Base-by-base conservation (phyloP, 2,113 vertebrate genomes). In the Pomatostomus ruficeps region DNA sequence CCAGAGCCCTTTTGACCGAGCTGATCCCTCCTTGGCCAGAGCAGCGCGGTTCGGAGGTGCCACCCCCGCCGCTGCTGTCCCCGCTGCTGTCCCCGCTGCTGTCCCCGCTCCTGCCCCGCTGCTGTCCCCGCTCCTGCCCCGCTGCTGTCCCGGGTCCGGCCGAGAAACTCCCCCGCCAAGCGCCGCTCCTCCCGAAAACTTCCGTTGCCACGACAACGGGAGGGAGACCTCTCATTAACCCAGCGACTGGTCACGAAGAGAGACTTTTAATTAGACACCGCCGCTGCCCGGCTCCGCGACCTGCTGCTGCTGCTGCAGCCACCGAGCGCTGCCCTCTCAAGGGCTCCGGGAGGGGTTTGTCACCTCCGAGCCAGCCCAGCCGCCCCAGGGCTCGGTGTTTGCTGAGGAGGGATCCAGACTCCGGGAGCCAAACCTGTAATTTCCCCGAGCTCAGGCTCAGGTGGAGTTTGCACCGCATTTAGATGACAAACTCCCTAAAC, bases 41-140 rank as follows among this genome's bases (percentile, higher is more conserved):
- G 11, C 25, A 2, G 1, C 0, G 6, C 3, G 19, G 18, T 67
- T 10, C 19, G 78, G 82, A 20, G 29, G 3, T 1, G 2, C 5
- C 9, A 8, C 6, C 43, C 2, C 0, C 2, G 3, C 43, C n/a
- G n/a, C n/a, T n/a, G n/a, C n/a, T n/a, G n/a, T n/a, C n/a, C n/a
- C n/a, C n/a, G n/a, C n/a, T n/a, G n/a, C n/a, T n/a, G n/a, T n/a
- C n/a, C n/a, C n/a, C n/a, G n/a, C n/a, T n/a, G n/a, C n/a, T n/a
- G n/a, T n/a, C n/a, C n/a, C n/a, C n/a, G n/a, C n/a, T 29, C 14
- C 63, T 55, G 55, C 23, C 59, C n/a, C 31, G 3, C 23, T 3
- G 35, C 61, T 51, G 38, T 20, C 28, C 40, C 20, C 65, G n/a
- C n/a, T n/a, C n/a, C n/a, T n/a, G n/a, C n/a, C n/a, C n/a, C n/a